Evolutionary conservation across 2,888 invertebrate species (phyloP), one percentile per base, ranked within the genome.

Genomic region (Chorisops tibialis): DNA sequence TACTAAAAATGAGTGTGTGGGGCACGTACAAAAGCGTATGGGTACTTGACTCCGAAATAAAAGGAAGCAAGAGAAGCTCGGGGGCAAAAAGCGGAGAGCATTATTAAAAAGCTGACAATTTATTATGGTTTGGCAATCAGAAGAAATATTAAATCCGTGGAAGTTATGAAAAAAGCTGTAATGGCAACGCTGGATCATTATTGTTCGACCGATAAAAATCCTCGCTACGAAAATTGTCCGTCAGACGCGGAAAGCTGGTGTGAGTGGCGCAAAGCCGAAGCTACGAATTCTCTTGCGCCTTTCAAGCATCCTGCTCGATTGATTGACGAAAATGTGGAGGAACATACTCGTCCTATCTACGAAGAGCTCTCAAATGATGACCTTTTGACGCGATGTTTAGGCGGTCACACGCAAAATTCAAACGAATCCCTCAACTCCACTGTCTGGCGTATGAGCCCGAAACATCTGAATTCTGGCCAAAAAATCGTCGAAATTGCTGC

Each of bases 401-500:
- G 48, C 38, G 61, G 54, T 12, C 61, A 61, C 38, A 54, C 61
- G 11, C 61, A 61, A 37, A 61, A 61, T 22, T 30, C 37, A n/a
- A 61, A 61, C 43, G 52, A 61, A 21, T 24, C 21, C 16, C 54
- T 61, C 37, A 61, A 61, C 16, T 21, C 61, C 14, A 54, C 47
- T 7, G 38, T 61, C 4, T 61, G 47, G 61, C 61, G 45, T 4
- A 7, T 54, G 11, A 21, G 22, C 14, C 54, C 61, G 11, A 61
- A 61, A 37, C 47, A 61, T n/a, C 22, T 30, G 1, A 12, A 58
- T n/a, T 58, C 43, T 4, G 58, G 58, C n/a, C 9, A 22, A 3
- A 63, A 67, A 64, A 67, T 64, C 18, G 39, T 68, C 43, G 65
- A 68, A 60, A 66, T 66, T 21, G 61, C 60, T 41, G 59, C 65